Evolutionary conservation across 2,888 invertebrate genomes (phyloP).

Genomic region (Lithophane ornitopus): DNA sequence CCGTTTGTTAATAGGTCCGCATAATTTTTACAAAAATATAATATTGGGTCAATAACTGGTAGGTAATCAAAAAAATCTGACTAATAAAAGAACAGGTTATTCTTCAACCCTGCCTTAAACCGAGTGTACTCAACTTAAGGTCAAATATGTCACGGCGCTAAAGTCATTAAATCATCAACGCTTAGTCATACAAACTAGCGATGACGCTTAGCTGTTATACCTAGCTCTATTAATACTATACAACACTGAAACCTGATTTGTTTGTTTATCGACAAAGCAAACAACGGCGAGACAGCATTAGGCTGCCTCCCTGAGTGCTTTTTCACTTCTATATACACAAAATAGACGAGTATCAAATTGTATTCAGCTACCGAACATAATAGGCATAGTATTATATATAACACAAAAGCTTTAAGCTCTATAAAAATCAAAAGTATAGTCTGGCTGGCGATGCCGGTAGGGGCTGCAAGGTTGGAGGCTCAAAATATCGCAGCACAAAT

Average conservation of each 20-base stretch:
- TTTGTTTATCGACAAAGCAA: slow-evolving; percentile 65
- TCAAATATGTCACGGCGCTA: slow-evolving; percentile 45
- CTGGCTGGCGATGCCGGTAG: neutral
- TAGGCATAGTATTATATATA: slow-evolving; percentile 20
- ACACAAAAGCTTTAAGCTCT: neutral
- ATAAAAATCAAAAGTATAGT: slow-evolving; percentile 10
- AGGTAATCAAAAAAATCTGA: neutral
- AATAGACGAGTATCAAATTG: slow-evolving; percentile 69
- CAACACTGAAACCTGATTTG: slow-evolving; percentile 72
- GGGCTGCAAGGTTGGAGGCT: slow-evolving; percentile 4
- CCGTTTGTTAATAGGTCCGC: neutral
- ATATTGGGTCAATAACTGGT: neutral
- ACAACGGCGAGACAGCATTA: slow-evolving; percentile 60
- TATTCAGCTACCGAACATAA: slow-evolving; percentile 36
- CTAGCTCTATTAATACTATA: slow-evolving; percentile 37
- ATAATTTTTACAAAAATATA: neutral
- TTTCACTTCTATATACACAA: slow-evolving; percentile 71
- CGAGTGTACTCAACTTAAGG: slow-evolving; percentile 34
- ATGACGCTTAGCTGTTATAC: slow-evolving; percentile 43
- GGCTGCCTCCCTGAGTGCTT: slow-evolving; percentile 69
- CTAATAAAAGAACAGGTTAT: slow-evolving; percentile 12
- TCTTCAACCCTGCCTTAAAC: slow-evolving; percentile 10
- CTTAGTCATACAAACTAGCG: slow-evolving; percentile 50
- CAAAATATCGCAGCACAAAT: slow-evolving; percentile 37
- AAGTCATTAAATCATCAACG: slow-evolving; percentile 48